Conservation (phyloP, 35 echinoderm and acorn worm genomes). For the Heliocidaris erythrogramma region DNA sequence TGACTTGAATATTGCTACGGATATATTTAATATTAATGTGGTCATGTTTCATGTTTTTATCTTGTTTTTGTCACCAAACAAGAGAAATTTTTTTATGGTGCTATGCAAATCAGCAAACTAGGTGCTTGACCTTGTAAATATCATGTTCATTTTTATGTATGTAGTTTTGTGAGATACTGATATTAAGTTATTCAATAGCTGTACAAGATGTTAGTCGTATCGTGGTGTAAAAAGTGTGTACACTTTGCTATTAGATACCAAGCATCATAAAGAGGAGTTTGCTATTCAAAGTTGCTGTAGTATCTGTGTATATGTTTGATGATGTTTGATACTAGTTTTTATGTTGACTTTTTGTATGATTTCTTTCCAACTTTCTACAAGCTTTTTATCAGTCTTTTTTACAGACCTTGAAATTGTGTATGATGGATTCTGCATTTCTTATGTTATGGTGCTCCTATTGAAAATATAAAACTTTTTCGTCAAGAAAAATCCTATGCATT, state of each 20-base stretch:
- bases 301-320: not conserved
- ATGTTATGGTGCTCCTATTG: not conserved
- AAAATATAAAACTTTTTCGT: not conserved
- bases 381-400: not conserved
- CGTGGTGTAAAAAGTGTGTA: not conserved
- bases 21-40: conserved; percentile 6
- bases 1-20: not conserved
- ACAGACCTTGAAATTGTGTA: not conserved
- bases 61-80: not conserved
- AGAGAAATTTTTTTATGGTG: not conserved
- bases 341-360: not conserved
- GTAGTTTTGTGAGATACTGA: conserved; percentile 32
- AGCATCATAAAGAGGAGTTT: not conserved
- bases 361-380: not conserved
- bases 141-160: conserved; percentile 43
- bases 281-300: not conserved
- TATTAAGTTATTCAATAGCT: conserved; percentile 36
- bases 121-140: conserved; percentile 33
- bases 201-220: not conserved
- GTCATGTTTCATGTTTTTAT: not conserved
- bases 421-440: not conserved
- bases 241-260: not conserved
- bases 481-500: not conserved
- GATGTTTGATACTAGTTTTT: not conserved
- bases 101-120: conserved; percentile 7